Evolutionary conservation across 92 coral and sea anemone species (phyloP), one percentile per base, ranked within the genome.

Genomic region (Epizoanthus fatuus): DNA sequence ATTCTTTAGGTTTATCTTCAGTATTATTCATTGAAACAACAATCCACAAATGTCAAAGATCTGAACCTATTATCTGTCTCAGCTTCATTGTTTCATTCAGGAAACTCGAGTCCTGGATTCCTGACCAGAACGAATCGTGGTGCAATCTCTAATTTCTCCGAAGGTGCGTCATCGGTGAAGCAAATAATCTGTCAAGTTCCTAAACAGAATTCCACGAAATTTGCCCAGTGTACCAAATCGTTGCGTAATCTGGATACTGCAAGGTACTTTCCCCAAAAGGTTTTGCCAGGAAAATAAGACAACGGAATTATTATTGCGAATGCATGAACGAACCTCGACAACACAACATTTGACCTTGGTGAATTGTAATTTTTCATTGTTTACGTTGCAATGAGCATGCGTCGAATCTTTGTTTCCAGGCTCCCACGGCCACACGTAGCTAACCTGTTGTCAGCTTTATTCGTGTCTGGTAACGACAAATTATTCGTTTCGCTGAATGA

Each of bases 331-430:
- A 47, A 2, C 53, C n/a, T 7, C 53, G 53, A 49, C 9, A 49
- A 49, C 53, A 72, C 54, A 51, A 12, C 62, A 72, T 51, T 72
- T 35, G 19, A 22, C 22, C 60, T 51, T 51, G 38, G 59, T 72
- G 58, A 72, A 44, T 72, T 37, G 44, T 72, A 49, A 47, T 69
- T 69, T 72, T 72, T 22, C 40, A 72, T 86, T 93, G 97, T 93
- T 93, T 93, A 93, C 93, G 92, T 93, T 72, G 49, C 20, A 86
- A 14, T 63, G 87, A 74, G 93, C 94, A 86, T 91, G 97, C 92
- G 94, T 81, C 12, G 25, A 5, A 12, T 19, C 39, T 16, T 45
- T 52, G 81, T 76, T 14, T 12, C 88, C 88, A 84, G 71, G 63
- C 82, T 63, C 45, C 57, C 74, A 42, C 22, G 62, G 35, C 35